These are phyloP conservation scores for Megalops atlanticus DNA, from an alignment of 2,113 vertebrate species.

Conservation along the genomic window DNA sequence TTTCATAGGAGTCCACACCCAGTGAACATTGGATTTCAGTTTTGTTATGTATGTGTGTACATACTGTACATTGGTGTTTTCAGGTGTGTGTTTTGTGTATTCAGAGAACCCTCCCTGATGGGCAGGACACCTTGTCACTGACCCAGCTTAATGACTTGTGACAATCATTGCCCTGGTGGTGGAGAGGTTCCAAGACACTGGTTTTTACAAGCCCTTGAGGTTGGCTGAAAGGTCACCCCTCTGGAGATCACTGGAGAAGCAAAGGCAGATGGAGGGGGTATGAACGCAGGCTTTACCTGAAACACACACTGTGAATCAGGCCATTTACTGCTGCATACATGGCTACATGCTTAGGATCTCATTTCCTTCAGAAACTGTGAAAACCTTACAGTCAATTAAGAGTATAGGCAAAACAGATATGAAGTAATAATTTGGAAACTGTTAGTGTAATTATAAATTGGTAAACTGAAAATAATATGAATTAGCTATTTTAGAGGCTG, in stretches of 20 bases:
- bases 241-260: slow-evolving; percentile 17
- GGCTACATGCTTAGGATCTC: too few species aligned
- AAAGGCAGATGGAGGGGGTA: neutral
- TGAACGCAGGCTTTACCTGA: neutral
- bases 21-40: neutral
- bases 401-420: too few species aligned
- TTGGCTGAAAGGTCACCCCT: slow-evolving; percentile 43
- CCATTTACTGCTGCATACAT: too few species aligned
- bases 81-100: neutral
- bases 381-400: too few species aligned
- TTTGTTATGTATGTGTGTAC: neutral
- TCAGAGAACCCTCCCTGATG: slow-evolving; percentile 9
- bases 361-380: too few species aligned
- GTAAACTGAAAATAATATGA: too few species aligned
- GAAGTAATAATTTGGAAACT: too few species aligned
- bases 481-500: too few species aligned
- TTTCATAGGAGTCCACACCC: neutral
- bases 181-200: slow-evolving; percentile 57
- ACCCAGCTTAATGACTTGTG: slow-evolving; percentile 70
- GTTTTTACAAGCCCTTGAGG: slow-evolving; percentile 58
- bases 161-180: slow-evolving; percentile 61
- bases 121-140: slow-evolving; percentile 52
- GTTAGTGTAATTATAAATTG: too few species aligned
- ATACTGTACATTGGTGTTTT: neutral
- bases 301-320: neutral